Conservation (phyloP, 2,113 vertebrate species). For the Nestor notabilis region DNA sequence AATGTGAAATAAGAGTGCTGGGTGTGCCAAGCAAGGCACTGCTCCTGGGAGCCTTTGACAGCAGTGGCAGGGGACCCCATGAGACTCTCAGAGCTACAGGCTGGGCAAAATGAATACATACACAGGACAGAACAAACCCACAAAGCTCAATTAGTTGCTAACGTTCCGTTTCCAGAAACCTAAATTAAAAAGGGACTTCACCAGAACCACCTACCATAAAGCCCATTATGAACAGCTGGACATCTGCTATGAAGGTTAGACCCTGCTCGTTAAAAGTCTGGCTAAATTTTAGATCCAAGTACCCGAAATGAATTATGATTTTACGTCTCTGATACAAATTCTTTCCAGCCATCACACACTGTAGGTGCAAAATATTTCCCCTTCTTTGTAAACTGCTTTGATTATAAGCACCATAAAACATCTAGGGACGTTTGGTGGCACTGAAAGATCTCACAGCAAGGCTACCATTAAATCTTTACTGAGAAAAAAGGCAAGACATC, state of each 20-base stretch:
- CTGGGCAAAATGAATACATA: neutral
- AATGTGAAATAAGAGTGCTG: neutral
- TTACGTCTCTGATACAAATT: neutral
- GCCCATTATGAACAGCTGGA: neutral
- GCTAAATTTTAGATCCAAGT: neutral
- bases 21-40: neutral
- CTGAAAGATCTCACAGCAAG: neutral
- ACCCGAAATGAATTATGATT: neutral
- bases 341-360: neutral
- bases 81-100: neutral
- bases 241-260: neutral
- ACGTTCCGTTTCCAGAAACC: neutral
- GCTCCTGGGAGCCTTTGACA: neutral
- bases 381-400: neutral
- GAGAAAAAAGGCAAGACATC: slow-evolving; percentile 6
- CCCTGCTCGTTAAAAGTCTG: neutral
- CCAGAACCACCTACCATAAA: neutral
- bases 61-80: neutral
- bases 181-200: neutral
- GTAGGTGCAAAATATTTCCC: neutral
- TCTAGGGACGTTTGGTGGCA: neutral
- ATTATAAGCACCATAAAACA: neutral
- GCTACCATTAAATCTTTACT: neutral
- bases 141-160: neutral
- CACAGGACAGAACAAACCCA: neutral